Conservation (phyloP, 2,113 vertebrate species). For the Machaerirhynchus nigripectus region DNA sequence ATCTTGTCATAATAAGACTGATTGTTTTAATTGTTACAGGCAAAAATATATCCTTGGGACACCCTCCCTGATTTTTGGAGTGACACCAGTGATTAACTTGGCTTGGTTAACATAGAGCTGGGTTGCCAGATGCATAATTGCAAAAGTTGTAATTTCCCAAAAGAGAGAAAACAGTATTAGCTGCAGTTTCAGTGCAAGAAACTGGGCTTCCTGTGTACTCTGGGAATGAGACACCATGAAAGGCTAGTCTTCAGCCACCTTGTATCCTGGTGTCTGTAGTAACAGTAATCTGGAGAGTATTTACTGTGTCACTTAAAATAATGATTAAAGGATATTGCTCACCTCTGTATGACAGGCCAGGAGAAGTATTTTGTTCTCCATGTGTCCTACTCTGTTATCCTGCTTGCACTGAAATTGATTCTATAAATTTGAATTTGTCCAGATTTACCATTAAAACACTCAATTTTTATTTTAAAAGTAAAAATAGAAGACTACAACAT, state of each 20-base stretch:
- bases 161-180: not conserved
- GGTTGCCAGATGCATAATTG: not conserved
- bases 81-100: not conserved
- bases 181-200: not conserved
- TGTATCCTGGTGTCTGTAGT: not conserved
- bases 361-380: not conserved
- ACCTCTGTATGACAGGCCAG: not conserved
- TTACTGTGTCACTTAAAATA: not conserved
- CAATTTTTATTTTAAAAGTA: not conserved
- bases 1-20: not conserved
- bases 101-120: not conserved
- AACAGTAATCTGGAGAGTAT: not conserved
- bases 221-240: not conserved
- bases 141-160: not conserved
- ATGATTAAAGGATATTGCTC: not conserved
- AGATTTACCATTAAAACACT: not conserved
- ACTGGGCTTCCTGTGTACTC: not conserved
- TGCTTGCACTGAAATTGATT: not conserved
- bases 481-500: not conserved
- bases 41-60: conserved; percentile 1
- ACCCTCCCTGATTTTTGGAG: not conserved
- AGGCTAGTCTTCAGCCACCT: not conserved
- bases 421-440: not conserved
- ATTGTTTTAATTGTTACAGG: not conserved
- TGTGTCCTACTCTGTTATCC: not conserved